Base-by-base conservation (phyloP, 92 coral and sea anemone species). In the Bergia sp. region DNA sequence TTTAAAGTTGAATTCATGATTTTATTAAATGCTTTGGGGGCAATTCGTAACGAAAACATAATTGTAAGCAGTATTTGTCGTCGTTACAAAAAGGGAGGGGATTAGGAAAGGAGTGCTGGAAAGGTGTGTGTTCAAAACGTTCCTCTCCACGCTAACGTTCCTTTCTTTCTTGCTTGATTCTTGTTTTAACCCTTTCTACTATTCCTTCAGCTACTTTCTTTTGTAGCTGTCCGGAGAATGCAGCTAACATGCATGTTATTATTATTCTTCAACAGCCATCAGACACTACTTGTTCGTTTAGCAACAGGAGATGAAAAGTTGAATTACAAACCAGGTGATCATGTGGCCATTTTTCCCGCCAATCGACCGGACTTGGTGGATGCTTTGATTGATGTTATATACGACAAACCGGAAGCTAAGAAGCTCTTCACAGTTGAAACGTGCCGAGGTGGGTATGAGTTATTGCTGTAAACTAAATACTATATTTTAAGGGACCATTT, bases 311-410 rank as follows among this genome's bases (percentile, higher is more conserved):
- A 85, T 50, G 76, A 90, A 71, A 79, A 79, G 40, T 79, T 86
- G 66, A 85, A 66, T 2, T 90, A 90, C 47, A 23, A 90, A 16
- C 81, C 92, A 45, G 92, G 92, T 15, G 92, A 90, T 69, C 92
- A 90, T 74, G 86, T 90, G 86, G 87, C 92, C 18, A 85, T 90
- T 45, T 90, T 77, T 53, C 92, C 92, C 5, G 82, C 89, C 86
- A 90, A 90, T 76, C 81, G 83, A 78, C 82, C 82, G 42, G 83
- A 75, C 7, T 23, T 90, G 21, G 92, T 90, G 39, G 67, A 85
- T 13, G 71, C 86, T 6, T 79, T 90, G 79, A 88, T 90, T 41
- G 84, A 79, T 40, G 80, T 71, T 12, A 73, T 90, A 6, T 85
- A 86, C 75, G 84, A 90, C 64, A 88, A 88, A 12, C 92, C 92